Conservation (phyloP, 2,797 vertebrate species). For the Lateolabrax maculatus region DNA sequence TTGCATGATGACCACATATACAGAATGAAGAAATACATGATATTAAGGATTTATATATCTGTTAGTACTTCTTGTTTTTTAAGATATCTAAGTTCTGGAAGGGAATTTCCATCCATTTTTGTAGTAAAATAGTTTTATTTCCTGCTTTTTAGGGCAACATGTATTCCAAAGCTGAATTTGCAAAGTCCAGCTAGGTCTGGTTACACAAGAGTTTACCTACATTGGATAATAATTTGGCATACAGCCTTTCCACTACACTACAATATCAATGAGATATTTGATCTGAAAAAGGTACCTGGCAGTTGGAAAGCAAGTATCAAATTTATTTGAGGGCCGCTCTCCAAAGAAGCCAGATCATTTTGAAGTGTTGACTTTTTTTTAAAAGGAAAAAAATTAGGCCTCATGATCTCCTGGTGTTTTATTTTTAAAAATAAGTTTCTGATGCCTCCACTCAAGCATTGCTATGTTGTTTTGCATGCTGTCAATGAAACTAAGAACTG, state of each 20-base stretch:
- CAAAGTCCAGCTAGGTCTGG: conserved; percentile 32
- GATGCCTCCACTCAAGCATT: neutral
- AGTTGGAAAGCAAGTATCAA: conserved; percentile 21
- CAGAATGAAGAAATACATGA: neutral
- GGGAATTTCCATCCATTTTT: neutral
- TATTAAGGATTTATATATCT: neutral
- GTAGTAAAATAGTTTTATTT: neutral
- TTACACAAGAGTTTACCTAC: conserved; percentile 26
- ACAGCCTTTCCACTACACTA: conserved; percentile 4
- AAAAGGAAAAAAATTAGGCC: conserved; percentile 3
- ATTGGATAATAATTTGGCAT: conserved; percentile 34
- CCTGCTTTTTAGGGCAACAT: neutral
- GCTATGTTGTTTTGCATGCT: conserved; percentile 12
- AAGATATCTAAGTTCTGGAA: neutral
- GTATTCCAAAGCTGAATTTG: neutral
- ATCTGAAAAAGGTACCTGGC: conserved; percentile 32
- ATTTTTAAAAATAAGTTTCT: conserved; percentile 37
- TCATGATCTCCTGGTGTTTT: conserved; percentile 32
- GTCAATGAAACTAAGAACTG: conserved; percentile 27
- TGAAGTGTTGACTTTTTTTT: conserved; percentile 16
- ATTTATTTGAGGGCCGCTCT: conserved; percentile 2
- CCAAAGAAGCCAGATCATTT: conserved; percentile 5
- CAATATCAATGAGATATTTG: conserved; percentile 18
- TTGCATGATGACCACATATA: neutral
- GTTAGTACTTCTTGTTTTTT: neutral